Evolutionary conservation across 2,797 vertebrate genomes (phyloP), one percentile per base, ranked within the genome.

Genomic region (Leuciscus waleckii): DNA sequence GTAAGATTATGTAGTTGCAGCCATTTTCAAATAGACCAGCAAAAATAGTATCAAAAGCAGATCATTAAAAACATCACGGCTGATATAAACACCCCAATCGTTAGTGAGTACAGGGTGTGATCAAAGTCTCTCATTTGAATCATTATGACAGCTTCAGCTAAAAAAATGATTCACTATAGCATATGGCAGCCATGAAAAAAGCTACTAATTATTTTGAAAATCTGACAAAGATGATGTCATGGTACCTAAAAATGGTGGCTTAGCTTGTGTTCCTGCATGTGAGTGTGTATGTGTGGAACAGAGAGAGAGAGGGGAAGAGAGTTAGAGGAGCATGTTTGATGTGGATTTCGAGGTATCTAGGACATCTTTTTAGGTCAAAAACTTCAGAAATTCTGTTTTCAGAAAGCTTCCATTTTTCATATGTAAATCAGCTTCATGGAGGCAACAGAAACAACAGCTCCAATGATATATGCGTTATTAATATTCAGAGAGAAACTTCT

Each of bases 281-380:
- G 61, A 43, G 56, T 37, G 68, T 58, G 43, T 73, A 37, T 16
- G n/a, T 70, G 84, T 49, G 39, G 61, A 70, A 79, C 63, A 69
- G 75, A 78, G 82, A 79, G 70, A 23, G 70, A 23, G 70, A 43
- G 69, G 19, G 56, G 35, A 4, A 2, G 69, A 43, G 68, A 51
- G 43, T 58, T 68, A 81, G 39, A 76, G 49, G 75, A 51, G 49
- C 51, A 85, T 82, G 83, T 87, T 87, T 86, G 83, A 89, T 87
- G 88, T 84, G 79, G 81, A 81, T 92, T 89, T 90, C 91, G 88
- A 93, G 93, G 93, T 95, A 95, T 95, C 93, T 95, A 93, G 95
- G 94, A 93, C 95, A 95, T 93, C 92, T 94, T 95, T 95, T 94
- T 94, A 91, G 95, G 94, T 95, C 94, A 95, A 81, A 83, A 94